Evolutionary conservation across 2,888 invertebrate genomes (phyloP).

Genomic region (Erebia epiphron): DNA sequence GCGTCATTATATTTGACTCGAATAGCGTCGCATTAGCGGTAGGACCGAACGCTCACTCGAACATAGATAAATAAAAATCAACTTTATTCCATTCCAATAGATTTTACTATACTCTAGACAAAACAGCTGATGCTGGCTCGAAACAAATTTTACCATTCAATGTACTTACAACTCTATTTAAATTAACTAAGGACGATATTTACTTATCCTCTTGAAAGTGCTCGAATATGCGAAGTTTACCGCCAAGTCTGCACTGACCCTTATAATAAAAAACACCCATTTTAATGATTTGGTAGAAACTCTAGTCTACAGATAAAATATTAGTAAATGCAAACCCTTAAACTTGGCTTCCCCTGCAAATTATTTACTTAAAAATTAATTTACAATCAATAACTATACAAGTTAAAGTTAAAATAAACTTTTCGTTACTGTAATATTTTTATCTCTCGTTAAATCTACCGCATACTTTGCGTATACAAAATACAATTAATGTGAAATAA

Average conservation of each 20-base stretch:
- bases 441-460: constrained; percentile 11
- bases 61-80: background rate
- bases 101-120: background rate
- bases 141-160: background rate
- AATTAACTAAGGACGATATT: background rate
- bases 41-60: background rate
- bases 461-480: constrained; percentile 23
- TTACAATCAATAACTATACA: constrained; percentile 54
- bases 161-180: background rate
- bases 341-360: constrained; percentile 57
- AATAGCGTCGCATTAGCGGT: background rate
- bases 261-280: constrained; percentile 53
- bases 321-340: constrained; percentile 81
- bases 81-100: background rate
- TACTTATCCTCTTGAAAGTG: background rate
- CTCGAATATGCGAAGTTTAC: background rate
- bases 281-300: constrained; percentile 77
- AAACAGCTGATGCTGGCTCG: no score
- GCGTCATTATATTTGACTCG: constrained; percentile 12
- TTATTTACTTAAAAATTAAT: constrained; percentile 48
- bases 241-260: background rate
- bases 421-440: constrained; percentile 4
- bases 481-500: constrained; percentile 24
- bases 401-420: constrained; percentile 26
- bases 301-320: constrained; percentile 76